A percentile compares a stretch with the other conserved stretches of the same genome.
These are phyloP conservation scores for Araneus ventricosus DNA, from an alignment of 1,140 invertebrate species.

Conservation along the genomic window DNA sequence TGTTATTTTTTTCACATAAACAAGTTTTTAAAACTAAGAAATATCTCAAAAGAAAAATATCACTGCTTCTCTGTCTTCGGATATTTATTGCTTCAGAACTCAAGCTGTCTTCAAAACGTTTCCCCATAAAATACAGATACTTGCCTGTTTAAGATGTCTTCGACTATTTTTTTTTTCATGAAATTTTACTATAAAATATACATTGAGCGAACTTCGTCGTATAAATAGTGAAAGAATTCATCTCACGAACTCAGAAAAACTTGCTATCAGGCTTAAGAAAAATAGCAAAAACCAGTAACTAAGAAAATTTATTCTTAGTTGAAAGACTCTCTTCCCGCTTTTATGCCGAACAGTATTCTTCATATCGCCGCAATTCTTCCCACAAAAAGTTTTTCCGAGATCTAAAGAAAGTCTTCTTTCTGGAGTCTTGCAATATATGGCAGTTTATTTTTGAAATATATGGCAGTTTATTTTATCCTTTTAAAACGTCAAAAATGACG, in stretches of 20 bases:
- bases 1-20: no score
- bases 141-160: background rate
- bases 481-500: slow-evolving; percentile 33
- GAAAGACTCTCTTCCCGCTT: background rate
- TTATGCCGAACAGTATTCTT: background rate
- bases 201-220: background rate
- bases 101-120: no score
- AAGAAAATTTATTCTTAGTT: slow-evolving; percentile 7
- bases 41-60: no score
- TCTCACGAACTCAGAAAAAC: background rate
- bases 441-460: slow-evolving; percentile 41
- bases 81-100: no score
- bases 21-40: no score
- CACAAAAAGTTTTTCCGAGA: background rate
- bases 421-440: background rate
- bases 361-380: background rate
- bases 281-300: background rate
- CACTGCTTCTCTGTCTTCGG: no score
- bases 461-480: slow-evolving; percentile 30
- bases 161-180: background rate
- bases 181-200: background rate
- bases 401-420: slow-evolving; percentile 12
- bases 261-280: background rate
- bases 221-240: background rate
- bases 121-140: background rate